Evolutionary conservation across 2,113 vertebrate genomes (phyloP).

Genomic region (Tichodroma muraria): DNA sequence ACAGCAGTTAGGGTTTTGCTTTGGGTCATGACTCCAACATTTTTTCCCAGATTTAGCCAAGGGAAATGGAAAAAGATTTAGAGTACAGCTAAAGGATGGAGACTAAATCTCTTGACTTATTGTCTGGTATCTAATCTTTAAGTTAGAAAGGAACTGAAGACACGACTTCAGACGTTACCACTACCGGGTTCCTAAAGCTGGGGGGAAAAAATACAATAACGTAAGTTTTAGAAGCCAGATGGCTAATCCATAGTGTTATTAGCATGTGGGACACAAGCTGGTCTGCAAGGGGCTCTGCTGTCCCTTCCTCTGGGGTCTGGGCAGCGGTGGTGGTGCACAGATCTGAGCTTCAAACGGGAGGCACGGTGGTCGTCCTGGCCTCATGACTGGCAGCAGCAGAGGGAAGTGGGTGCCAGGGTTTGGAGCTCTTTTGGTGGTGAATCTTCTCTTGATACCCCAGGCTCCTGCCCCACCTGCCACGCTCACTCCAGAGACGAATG

Average conservation of each 20-base stretch:
- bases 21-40: not conserved
- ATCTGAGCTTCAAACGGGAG: not conserved
- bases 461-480: not conserved
- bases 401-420: not conserved
- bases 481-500: not conserved
- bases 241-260: not conserved
- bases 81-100: not conserved
- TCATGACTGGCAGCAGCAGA: not conserved
- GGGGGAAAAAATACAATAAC: not conserved
- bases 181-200: not conserved
- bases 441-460: not conserved
- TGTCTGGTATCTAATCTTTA: not conserved
- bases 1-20: not conserved
- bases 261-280: not conserved
- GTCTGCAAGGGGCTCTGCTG: not conserved
- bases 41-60: not conserved
- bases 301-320: not conserved
- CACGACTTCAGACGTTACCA: not conserved
- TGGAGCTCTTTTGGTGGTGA: not conserved
- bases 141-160: not conserved
- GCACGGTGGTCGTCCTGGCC: not conserved
- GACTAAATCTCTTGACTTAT: not conserved
- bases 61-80: slow-evolving; percentile 5
- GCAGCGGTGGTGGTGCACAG: not conserved
- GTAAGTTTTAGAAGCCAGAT: not conserved